phyloP scores from a whole-genome alignment of 2,888 invertebrate species.

The Drosophila nigritarsus region DNA sequence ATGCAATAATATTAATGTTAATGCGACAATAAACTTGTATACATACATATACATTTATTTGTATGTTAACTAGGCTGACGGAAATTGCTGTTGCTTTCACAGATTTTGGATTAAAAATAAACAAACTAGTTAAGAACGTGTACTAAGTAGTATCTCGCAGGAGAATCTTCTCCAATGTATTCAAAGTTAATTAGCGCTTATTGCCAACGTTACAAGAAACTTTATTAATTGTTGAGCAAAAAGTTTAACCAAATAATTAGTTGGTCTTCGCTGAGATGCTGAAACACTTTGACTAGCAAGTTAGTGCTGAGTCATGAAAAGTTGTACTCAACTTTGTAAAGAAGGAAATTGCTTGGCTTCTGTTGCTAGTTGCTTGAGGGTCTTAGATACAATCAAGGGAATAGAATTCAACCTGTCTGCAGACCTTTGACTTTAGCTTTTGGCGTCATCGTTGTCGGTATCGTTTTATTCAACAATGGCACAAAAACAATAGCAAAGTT shows the following conservation, averaged over 20 bases:
- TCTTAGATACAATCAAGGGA: constrained; percentile 23
- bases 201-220: neutral
- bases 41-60: neutral
- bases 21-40: neutral
- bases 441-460: constrained; percentile 46
- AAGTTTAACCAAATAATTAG: neutral
- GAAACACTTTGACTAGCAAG: constrained; percentile 1
- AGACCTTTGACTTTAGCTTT: constrained; percentile 48
- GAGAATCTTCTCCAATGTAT: neutral
- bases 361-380: constrained; percentile 11
- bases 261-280: constrained; percentile 3
- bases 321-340: constrained; percentile 18
- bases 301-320: constrained; percentile 27
- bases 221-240: neutral
- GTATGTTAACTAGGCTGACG: neutral
- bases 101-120: neutral
- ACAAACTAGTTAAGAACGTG: neutral
- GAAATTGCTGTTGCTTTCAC: neutral
- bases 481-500: constrained; percentile 63
- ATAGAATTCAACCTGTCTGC: constrained; percentile 10
- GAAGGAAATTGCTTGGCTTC: constrained; percentile 12
- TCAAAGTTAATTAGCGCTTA: neutral
- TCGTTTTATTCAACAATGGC: constrained; percentile 56
- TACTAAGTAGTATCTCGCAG: neutral
- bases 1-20: neutral